A percentile compares a stretch with the other conserved stretches of the same genome.
These are phyloP conservation scores for Caenorhabditis parvicauda DNA, from an alignment of 2,888 invertebrate genomes.

Conservation along the genomic window DNA sequence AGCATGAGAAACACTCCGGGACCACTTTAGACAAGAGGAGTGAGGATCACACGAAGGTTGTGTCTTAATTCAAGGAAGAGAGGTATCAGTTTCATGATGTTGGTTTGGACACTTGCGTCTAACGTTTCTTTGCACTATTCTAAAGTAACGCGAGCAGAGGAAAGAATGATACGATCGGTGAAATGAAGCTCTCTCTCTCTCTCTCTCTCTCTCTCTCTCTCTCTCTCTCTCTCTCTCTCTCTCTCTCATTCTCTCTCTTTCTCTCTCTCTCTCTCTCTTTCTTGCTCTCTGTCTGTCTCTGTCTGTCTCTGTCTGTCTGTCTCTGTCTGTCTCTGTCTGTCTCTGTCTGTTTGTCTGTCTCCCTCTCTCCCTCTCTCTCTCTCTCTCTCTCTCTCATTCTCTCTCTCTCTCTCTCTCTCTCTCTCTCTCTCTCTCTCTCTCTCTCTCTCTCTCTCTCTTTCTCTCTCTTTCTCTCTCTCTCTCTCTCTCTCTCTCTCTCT, in stretches of 20 bases:
- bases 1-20: too few species aligned
- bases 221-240: conserved; percentile 1
- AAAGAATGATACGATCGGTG: neutral
- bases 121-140: neutral
- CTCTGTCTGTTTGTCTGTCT: neutral
- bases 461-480: conserved; percentile 4
- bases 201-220: neutral
- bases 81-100: neutral
- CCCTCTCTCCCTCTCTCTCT: neutral
- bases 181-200: neutral
- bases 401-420: conserved; percentile 4
- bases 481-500: neutral
- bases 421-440: neutral
- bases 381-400: conserved; percentile 2
- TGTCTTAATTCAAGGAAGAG: conserved; percentile 9
- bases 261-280: neutral
- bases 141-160: neutral
- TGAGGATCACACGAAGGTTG: too few species aligned
- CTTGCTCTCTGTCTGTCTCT: conserved; percentile 4
- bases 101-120: neutral
- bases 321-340: neutral
- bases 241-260: conserved; percentile 5
- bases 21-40: neutral
- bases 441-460: conserved; percentile 6
- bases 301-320: conserved; percentile 5